A percentile compares a stretch with the other conserved stretches of the same genome.
phyloP scores from a whole-genome alignment of 2,113 vertebrate species.

The Arenaria interpres region DNA sequence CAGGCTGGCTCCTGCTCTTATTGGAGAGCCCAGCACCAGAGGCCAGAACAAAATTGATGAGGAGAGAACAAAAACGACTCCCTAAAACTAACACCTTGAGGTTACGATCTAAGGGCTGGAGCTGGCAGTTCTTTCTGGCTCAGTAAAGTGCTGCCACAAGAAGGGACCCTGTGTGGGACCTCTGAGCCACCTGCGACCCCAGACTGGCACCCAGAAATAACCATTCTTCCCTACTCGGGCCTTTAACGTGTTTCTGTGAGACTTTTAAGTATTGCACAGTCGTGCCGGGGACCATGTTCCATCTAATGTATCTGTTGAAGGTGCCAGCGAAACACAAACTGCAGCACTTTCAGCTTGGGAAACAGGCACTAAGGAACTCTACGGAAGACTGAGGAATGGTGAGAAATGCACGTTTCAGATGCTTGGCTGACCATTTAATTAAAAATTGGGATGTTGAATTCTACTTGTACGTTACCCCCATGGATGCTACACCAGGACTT shows the following conservation, averaged over 20 bases:
- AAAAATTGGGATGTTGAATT: not conserved
- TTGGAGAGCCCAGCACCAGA: not conserved
- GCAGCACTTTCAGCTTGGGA: not conserved
- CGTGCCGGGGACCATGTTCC: not conserved
- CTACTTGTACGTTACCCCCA: not conserved
- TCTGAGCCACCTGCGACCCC: not conserved
- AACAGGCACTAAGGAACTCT: not conserved
- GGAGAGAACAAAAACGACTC: not conserved
- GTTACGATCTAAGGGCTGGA: not conserved
- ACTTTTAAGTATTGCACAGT: accelerated
- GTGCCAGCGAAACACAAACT: not conserved
- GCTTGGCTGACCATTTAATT: not conserved
- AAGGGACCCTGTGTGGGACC: not conserved
- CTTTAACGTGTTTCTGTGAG: not conserved
- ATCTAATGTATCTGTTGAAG: accelerated
- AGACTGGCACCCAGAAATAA: not conserved
- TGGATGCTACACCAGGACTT: not conserved
- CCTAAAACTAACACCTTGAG: not conserved
- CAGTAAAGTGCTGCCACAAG: not conserved
- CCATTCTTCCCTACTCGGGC: not conserved
- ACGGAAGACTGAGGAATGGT: not conserved
- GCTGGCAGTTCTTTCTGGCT: not conserved
- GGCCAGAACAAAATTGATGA: not conserved
- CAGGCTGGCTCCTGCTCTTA: not conserved
- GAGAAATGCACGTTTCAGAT: not conserved